phyloP scores from a whole-genome alignment of 2,888 invertebrate genomes.

The Gari tellinella region DNA sequence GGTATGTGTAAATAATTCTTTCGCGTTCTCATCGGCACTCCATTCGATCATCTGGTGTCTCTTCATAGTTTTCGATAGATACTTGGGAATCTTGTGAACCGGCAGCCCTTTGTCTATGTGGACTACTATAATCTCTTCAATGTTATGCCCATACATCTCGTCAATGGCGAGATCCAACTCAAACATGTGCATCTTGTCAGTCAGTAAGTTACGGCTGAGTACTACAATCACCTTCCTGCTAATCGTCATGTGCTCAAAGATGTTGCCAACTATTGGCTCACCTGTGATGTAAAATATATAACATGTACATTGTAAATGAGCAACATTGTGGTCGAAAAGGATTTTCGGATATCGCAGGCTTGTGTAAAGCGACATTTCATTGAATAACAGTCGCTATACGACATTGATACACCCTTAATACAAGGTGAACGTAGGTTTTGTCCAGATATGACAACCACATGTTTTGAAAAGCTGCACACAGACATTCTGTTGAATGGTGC shows the following conservation, averaged over 20 bases:
- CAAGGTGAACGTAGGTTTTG: too few species aligned
- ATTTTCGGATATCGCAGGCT: too few species aligned
- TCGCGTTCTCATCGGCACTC: slow-evolving; percentile 51
- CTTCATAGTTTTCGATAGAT: slow-evolving; percentile 51
- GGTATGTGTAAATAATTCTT: slow-evolving; percentile 46
- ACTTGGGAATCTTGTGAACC: slow-evolving; percentile 52
- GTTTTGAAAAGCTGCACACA: too few species aligned
- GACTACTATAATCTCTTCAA: slow-evolving; percentile 59
- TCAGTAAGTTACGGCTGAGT: slow-evolving; percentile 56
- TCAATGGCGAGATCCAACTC: slow-evolving; percentile 54
- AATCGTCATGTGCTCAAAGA: slow-evolving; percentile 53
- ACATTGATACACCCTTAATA: too few species aligned
- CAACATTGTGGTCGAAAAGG: too few species aligned
- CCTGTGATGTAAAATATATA: slow-evolving; percentile 45
- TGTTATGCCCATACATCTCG: slow-evolving; percentile 24
- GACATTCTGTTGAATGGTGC: too few species aligned
- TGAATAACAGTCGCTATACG: too few species aligned
- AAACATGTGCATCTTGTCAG: slow-evolving; percentile 46
- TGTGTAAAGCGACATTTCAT: too few species aligned
- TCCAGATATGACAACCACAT: too few species aligned
- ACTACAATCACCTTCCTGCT: slow-evolving; percentile 64
- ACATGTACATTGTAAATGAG: too few species aligned
- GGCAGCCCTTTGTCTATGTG: slow-evolving; percentile 51
- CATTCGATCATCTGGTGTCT: slow-evolving; percentile 58
- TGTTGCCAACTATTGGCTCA: slow-evolving; percentile 31